phyloP scores from a whole-genome alignment of 2,113 vertebrate species.

The Capreolus pygargus region DNA sequence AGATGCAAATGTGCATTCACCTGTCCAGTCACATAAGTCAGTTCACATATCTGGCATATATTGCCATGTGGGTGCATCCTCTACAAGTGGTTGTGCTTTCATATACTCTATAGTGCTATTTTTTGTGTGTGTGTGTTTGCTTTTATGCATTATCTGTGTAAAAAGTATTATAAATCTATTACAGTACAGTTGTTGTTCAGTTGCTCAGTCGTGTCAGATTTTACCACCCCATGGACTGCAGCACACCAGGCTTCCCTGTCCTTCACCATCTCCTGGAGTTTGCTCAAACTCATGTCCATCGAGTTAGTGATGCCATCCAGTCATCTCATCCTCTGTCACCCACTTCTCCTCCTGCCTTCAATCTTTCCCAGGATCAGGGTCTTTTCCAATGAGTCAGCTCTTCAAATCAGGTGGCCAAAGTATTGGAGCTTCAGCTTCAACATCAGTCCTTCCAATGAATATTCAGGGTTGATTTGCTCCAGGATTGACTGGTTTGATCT shows the following conservation, averaged over 20 bases:
- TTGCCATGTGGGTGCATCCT: neutral
- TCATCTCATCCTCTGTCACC: neutral
- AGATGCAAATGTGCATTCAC: neutral
- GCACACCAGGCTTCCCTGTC: neutral
- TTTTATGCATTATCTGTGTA: neutral
- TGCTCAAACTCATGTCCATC: neutral
- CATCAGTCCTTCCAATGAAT: neutral
- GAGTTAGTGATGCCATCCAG: neutral
- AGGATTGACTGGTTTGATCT: neutral
- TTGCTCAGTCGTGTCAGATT: accelerated
- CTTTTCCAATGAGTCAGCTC: neutral
- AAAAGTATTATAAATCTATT: neutral
- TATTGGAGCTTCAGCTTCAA: neutral
- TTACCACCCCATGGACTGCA: neutral
- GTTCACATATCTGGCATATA: neutral
- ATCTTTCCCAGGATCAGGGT: neutral
- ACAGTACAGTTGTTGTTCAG: neutral
- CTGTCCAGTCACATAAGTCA: neutral
- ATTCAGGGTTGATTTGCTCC: neutral
- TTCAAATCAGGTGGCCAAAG: neutral
- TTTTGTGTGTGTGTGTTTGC: neutral
- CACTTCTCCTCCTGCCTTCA: neutral
- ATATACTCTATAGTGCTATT: neutral
- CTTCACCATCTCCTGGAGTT: neutral
- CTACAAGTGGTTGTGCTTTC: neutral